phyloP scores from a whole-genome alignment of 1,140 invertebrate genomes.

The Drosophila varians region DNA sequence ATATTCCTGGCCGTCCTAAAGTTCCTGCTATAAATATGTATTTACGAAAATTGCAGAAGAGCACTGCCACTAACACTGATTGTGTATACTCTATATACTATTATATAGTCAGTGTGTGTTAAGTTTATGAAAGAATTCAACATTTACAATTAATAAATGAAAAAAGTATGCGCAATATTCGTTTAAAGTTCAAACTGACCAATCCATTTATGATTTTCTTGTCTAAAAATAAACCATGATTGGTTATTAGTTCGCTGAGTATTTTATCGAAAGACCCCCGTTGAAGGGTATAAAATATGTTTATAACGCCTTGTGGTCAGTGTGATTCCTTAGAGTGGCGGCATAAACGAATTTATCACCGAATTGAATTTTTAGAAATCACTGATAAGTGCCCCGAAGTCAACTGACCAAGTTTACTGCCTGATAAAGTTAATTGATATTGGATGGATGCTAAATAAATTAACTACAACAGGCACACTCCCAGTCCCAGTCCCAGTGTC shows the following conservation, averaged over 20 bases:
- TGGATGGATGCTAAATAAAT: constrained; percentile 44
- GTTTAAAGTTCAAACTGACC: constrained; percentile 43
- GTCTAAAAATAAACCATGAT: constrained; percentile 54
- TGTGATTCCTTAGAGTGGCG: constrained; percentile 47
- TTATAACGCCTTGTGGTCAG: constrained; percentile 41
- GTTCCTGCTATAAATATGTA: constrained; percentile 37
- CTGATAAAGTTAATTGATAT: constrained; percentile 55
- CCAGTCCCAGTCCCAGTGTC: constrained; percentile 11
- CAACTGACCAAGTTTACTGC: constrained; percentile 48
- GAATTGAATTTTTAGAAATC: constrained; percentile 51
- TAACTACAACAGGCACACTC: constrained; percentile 2
- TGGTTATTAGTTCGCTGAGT: constrained; percentile 27
- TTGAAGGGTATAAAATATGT: background rate
- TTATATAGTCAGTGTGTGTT: constrained; percentile 63
- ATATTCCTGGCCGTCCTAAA: constrained; percentile 34
- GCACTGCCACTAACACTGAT: constrained; percentile 41
- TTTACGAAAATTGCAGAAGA: background rate
- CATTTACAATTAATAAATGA: constrained; percentile 45
- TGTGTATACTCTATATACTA: no score
- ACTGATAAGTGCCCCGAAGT: constrained; percentile 50
- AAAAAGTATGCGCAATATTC: constrained; percentile 29
- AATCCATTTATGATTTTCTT: constrained; percentile 1
- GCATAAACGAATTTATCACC: constrained; percentile 29
- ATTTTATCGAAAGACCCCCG: constrained; percentile 19
- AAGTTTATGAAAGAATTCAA: constrained; percentile 55